These are phyloP conservation scores for Dipodomys merriami DNA, from an alignment of 2,113 vertebrate genomes.

Conservation along the genomic window DNA sequence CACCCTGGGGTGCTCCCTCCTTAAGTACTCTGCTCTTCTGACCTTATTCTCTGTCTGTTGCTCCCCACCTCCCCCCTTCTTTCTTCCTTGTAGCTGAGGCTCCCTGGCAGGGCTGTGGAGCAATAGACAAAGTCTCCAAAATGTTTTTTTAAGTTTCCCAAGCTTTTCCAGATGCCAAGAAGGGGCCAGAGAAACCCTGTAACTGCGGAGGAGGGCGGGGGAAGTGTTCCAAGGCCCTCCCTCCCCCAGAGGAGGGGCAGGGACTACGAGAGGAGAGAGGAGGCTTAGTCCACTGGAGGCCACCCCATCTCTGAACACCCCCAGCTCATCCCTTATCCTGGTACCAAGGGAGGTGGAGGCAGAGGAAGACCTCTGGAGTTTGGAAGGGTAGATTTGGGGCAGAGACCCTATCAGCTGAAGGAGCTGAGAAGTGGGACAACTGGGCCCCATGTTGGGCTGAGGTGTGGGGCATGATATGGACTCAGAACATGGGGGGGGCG, in stretches of 20 bases:
- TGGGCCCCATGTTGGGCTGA: background rate
- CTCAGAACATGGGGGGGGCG: background rate
- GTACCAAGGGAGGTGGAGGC: background rate
- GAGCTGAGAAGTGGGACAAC: background rate
- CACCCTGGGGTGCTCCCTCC: background rate
- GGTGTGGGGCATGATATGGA: background rate
- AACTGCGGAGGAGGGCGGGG: background rate
- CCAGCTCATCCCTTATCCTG: background rate
- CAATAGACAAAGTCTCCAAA: conserved; percentile 72
- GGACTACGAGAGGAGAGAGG: no score
- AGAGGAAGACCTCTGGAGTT: background rate
- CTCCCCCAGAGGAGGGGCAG: background rate
- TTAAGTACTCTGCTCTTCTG: background rate
- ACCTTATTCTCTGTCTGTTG: background rate
- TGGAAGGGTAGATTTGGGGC: background rate
- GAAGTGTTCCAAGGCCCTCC: background rate
- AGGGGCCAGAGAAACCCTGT: conserved; percentile 66
- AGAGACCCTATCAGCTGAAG: background rate
- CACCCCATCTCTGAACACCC: background rate
- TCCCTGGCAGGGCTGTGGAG: conserved; percentile 69
- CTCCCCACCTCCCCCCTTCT: background rate
- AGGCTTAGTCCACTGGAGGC: no score
- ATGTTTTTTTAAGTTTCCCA: conserved; percentile 70
- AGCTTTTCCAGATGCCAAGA: conserved; percentile 82
- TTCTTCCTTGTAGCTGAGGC: conserved; percentile 64